Percentiles rank a stretch among this genome's conserved stretches.
Evolutionary conservation across 2,797 vertebrate species (phyloP).

Genomic region (Aldrovandia affinis): DNA sequence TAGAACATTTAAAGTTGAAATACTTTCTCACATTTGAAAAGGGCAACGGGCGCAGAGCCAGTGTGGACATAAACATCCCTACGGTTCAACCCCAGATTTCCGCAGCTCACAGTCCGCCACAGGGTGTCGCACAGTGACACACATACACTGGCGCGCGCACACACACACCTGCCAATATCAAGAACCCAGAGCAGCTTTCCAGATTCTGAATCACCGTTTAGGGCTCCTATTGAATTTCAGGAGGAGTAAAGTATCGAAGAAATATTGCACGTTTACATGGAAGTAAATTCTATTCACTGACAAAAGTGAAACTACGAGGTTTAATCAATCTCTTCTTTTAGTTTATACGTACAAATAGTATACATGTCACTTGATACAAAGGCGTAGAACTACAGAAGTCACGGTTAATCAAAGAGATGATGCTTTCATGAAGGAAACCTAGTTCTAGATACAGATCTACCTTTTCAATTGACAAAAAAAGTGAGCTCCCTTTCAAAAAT

Average conservation of each 20-base stretch:
- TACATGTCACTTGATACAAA: neutral
- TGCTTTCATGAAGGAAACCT: neutral
- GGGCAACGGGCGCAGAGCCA: conserved; percentile 16
- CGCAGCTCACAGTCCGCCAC: conserved; percentile 37
- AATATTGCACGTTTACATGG: neutral
- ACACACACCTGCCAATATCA: conserved; percentile 26
- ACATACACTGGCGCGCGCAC: conserved; percentile 14
- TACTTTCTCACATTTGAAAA: neutral
- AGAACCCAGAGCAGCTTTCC: neutral
- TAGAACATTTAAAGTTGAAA: conserved; percentile 14
- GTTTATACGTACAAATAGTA: neutral
- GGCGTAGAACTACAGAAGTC: neutral
- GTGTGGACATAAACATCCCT: conserved; percentile 5
- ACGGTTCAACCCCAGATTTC: conserved; percentile 32
- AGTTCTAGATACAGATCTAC: no score
- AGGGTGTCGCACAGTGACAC: conserved; percentile 40
- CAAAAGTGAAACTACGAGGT: neutral
- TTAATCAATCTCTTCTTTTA: neutral
- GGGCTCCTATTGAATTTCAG: neutral
- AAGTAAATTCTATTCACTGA: neutral
- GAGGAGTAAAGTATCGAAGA: neutral
- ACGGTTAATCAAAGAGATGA: neutral
- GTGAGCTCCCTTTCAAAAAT: neutral
- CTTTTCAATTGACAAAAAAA: neutral
- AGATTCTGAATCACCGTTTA: neutral